Percentiles rank a stretch among this genome's conserved stretches.
These are phyloP conservation scores for Halichondria panicea DNA, from an alignment of 37 sponge, comb jelly and placozoan species.

Conservation along the genomic window DNA sequence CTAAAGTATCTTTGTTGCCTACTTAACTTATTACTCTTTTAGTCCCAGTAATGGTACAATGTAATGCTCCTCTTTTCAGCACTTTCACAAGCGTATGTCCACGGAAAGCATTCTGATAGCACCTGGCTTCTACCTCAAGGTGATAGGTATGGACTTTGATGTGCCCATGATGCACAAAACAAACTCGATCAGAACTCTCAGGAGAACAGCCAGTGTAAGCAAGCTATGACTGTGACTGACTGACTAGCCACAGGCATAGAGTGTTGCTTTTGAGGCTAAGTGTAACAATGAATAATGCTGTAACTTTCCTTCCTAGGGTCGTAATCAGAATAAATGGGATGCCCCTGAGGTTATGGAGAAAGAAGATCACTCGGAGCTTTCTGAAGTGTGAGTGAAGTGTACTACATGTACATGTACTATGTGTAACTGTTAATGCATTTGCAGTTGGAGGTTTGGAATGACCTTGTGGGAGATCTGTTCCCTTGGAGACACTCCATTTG, in stretches of 20 bases:
- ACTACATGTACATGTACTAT: not conserved
- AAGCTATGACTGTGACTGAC: not conserved
- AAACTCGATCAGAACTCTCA: not conserved
- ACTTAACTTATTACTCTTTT: too few species aligned
- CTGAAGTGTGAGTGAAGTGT: constrained; percentile 45
- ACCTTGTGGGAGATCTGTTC: constrained; percentile 40
- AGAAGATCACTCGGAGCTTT: constrained; percentile 3
- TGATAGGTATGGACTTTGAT: constrained; percentile 21
- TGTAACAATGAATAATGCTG: too few species aligned
- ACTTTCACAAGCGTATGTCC: constrained; percentile 5
- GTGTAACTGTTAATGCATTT: not conserved
- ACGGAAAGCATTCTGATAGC: constrained; percentile 18
- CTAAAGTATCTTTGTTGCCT: too few species aligned
- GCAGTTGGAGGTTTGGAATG: constrained; percentile 53
- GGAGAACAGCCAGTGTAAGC: constrained; percentile 20
- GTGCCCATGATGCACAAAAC: not conserved
- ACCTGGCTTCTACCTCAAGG: constrained; percentile 18
- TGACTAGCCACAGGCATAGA: not conserved
- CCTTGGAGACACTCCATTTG: constrained; percentile 43
- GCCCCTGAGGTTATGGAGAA: constrained; percentile 29
- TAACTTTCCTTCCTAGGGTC: constrained; percentile 18
- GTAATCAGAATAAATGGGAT: constrained; percentile 37
- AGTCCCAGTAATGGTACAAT: too few species aligned
- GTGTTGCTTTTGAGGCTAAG: too few species aligned
- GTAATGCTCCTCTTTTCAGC: not conserved